Conservation (phyloP, 2,888 invertebrate species). For the Brenthis daphne region DNA sequence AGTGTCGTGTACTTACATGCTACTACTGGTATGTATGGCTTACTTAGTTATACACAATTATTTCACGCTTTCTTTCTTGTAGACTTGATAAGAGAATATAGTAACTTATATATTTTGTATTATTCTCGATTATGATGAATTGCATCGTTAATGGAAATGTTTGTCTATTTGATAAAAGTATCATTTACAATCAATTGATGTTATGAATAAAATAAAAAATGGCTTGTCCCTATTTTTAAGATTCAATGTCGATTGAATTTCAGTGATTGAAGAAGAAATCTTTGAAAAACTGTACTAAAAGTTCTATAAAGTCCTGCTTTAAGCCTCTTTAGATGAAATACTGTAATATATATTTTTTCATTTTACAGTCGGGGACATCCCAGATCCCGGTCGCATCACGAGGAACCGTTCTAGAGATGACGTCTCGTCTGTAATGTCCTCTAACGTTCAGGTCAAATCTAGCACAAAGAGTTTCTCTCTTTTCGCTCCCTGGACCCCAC, state of each 20-base stretch:
- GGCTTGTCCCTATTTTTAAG: background rate
- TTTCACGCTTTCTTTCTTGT: no score
- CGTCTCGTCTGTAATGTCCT: slow-evolving; percentile 84
- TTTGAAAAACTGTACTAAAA: no score
- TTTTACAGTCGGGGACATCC: slow-evolving; percentile 89
- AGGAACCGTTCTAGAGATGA: slow-evolving; percentile 89
- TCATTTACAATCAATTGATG: background rate
- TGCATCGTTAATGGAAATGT: no score
- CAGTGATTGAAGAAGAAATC: background rate
- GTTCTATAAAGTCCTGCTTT: no score
- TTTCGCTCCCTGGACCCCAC: slow-evolving; percentile 92
- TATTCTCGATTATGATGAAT: no score
- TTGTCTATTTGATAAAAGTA: background rate
- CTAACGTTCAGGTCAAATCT: slow-evolving; percentile 85
- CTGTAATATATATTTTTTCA: background rate
- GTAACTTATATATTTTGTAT: no score
- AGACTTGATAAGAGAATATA: no score
- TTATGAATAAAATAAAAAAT: background rate
- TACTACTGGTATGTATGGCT: slow-evolving; percentile 85
- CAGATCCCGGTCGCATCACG: slow-evolving; percentile 84
- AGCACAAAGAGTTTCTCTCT: slow-evolving; percentile 91
- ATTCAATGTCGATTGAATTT: background rate
- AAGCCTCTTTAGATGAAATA: background rate
- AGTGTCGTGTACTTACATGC: slow-evolving; percentile 93
- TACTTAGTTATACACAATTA: no score